A percentile compares a stretch with the other conserved stretches of the same genome.
Conservation (phyloP, 2,113 vertebrate species). For the Procavia capensis region DNA sequence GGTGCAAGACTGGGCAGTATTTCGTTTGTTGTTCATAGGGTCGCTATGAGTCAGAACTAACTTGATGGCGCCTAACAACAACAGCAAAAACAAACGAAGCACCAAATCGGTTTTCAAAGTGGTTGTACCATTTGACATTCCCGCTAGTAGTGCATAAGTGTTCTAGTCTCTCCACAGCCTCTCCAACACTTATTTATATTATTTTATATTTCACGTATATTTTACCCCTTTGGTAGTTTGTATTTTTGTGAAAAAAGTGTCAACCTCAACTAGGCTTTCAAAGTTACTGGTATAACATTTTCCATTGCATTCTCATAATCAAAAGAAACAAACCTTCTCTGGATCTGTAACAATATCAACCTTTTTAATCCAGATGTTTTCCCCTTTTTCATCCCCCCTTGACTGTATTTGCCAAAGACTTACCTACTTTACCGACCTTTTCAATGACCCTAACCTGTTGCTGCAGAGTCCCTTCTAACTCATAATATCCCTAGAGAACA, state of each 20-base stretch:
- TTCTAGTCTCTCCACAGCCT: too few species aligned
- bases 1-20: too few species aligned
- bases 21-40: too few species aligned
- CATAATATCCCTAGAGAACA: neutral
- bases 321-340: neutral
- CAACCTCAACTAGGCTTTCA: neutral
- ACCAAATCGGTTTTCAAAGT: too few species aligned
- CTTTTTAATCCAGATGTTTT: neutral
- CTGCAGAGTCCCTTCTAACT: too few species aligned
- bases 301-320: neutral
- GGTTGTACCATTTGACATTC: too few species aligned
- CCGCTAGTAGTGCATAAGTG: too few species aligned
- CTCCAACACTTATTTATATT: neutral
- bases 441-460: neutral
- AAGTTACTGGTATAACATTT: neutral
- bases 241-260: neutral
- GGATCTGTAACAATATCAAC: neutral
- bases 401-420: neutral
- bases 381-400: too few species aligned
- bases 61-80: too few species aligned
- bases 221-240: neutral
- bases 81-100: too few species aligned
- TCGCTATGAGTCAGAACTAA: too few species aligned
- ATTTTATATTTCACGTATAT: neutral
- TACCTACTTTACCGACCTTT: neutral